These are phyloP conservation scores for Hippasteria phrygiana DNA, from an alignment of 53 echinoderm and acorn worm genomes.

Conservation along the genomic window DNA sequence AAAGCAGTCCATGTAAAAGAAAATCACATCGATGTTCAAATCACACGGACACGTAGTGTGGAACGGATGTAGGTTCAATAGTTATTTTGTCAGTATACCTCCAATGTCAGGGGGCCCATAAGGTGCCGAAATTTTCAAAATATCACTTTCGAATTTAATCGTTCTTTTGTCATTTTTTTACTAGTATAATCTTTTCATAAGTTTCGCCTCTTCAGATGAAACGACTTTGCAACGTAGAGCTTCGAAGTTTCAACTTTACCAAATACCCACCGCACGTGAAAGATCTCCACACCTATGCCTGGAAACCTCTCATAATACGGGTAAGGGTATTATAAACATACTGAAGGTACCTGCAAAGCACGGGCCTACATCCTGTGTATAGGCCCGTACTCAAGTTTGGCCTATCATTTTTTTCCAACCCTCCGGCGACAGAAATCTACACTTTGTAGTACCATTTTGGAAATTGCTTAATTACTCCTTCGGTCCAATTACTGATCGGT, in stretches of 20 bases:
- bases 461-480: too few relatives aligned
- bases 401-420: too few relatives aligned
- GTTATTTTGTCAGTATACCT: too few relatives aligned
- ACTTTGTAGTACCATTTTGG: too few relatives aligned
- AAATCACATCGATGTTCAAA: too few relatives aligned
- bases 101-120: background rate
- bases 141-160: background rate
- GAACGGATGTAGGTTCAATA: too few relatives aligned
- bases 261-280: constrained; percentile 21
- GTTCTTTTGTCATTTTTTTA: background rate
- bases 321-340: background rate
- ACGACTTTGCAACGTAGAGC: constrained; percentile 34
- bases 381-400: background rate
- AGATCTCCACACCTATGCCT: background rate
- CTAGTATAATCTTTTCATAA: background rate
- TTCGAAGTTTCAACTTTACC: constrained; percentile 23
- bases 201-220: background rate
- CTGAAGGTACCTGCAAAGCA: background rate
- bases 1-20: too few relatives aligned
- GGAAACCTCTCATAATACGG: constrained; percentile 33
- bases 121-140: background rate
- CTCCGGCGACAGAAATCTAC: too few relatives aligned
- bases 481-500: too few relatives aligned
- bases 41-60: too few relatives aligned
- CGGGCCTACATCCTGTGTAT: background rate